Base-by-base conservation (phyloP, 23 tunicate species). In the Trididemnum nubilum region DNA sequence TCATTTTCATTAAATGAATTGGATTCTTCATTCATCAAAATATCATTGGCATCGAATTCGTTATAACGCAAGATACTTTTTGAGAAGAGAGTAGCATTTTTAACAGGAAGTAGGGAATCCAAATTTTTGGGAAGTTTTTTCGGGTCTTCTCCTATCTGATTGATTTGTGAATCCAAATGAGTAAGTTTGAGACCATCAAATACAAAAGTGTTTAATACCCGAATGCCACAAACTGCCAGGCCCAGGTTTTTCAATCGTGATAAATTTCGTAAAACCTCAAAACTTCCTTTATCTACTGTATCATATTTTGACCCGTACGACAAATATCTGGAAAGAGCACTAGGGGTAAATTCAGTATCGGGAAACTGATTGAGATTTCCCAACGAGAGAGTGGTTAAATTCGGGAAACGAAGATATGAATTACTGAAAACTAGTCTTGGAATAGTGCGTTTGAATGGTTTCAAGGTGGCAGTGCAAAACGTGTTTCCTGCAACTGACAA, bases 181-280 rank as follows among this genome's bases (percentile, higher is more conserved):
- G 26, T 67, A 7, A 67, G 33, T 7, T 33, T 67, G 38, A 67
- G 33, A 4, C 74, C 74, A 4, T 3, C 37, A 67, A 67, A 67
- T 31, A 38, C 74, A 15, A 7, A 5, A 4, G 38, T 67, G 7
- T 33, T n/a, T 2, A 67, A 9, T 4, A 12, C 25, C 3, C 74
- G 74, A 33, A 67, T 67, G 12, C 74, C 74, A 31, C 37, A 31
- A 3, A 31, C 22, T 3, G 7, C 9, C 12, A 67, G 37, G 22
- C 7, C 38, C 7, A 67, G 37, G 3, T 12, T 32, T 7, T 33
- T 15, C 3, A 67, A 33, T 33, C 38, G 37, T 5, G 74, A 5
- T 5, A 67, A 33, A 30, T 67, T 67, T 67, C 74, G 74, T 4
- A 67, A 33, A 67, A 67, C 74, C 7, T 15, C 38, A 3, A 67